These are phyloP conservation scores for Chiridota heheva DNA, from an alignment of 35 echinoderm and acorn worm genomes.

Conservation along the genomic window DNA sequence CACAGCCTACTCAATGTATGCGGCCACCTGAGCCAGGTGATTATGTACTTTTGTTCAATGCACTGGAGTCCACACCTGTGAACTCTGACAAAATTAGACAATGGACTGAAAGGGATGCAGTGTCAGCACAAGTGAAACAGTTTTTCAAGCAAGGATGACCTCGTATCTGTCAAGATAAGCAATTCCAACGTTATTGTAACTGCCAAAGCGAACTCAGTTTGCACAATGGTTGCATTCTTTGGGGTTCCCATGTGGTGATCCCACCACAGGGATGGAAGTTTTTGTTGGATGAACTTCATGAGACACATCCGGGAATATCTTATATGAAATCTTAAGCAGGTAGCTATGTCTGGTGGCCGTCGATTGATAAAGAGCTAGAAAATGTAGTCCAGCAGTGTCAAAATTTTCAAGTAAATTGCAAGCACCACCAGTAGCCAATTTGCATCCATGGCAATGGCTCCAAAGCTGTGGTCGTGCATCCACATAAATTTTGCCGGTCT, in stretches of 20 bases:
- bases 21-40: constrained; percentile 29
- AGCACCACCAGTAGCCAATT: constrained; percentile 32
- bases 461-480: constrained; percentile 54
- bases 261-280: constrained; percentile 35
- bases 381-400: constrained; percentile 37
- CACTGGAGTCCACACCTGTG: neutral
- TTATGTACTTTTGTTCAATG: constrained; percentile 22
- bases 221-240: constrained; percentile 33
- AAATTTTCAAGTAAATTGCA: constrained; percentile 31
- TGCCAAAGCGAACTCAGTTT: constrained; percentile 38
- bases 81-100: neutral
- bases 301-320: constrained; percentile 55
- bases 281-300: constrained; percentile 57
- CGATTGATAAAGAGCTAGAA: constrained; percentile 46
- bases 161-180: constrained; percentile 5
- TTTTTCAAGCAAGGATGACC: constrained; percentile 37
- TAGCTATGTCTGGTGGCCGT: constrained; percentile 68
- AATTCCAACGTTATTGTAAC: constrained; percentile 26
- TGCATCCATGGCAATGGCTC: constrained; percentile 62
- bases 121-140: neutral
- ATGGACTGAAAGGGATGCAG: constrained; percentile 30
- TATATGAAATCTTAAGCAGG: constrained; percentile 67
- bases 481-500: constrained; percentile 73
- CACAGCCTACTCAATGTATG: neutral
- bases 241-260: constrained; percentile 54